Evolutionary conservation across 2,797 vertebrate species (phyloP), one percentile per base, ranked within the genome.

Genomic region (Lateolabrax maculatus): DNA sequence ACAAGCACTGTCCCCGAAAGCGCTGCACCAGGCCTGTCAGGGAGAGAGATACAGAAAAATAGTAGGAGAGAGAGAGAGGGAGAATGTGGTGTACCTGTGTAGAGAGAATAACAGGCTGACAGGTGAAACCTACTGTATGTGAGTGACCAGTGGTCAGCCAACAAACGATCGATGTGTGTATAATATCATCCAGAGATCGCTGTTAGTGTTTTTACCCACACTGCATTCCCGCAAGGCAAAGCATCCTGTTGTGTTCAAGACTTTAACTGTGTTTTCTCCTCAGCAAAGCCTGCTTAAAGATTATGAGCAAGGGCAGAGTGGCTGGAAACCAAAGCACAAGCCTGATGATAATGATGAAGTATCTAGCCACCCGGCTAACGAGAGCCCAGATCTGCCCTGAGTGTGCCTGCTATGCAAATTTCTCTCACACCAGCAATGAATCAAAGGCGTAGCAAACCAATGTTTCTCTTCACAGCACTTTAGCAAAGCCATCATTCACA

Each of bases 401-500:
- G 87, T 93, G 89, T 93, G 91, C 90, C 87, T 90, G 86, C 90
- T 89, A 95, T 94, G 91, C 91, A 93, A 93, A 92, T 94, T 89
- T 79, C 44, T 63, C 83, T 77, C 87, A 75, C 88, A 77, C 75
- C 63, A 77, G 93, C 87, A 85, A 94, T 94, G 91, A 90, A 93
- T 95, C 94, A 94, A 92, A 90, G 71, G 79, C 81, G 41, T 78
- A 74, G 85, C 81, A 89, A 87, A 93, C 74, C 90, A 92, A 90
- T 92, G 92, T 90, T 92, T 93, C 90, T 94, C 75, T 93, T 92
- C 86, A 63, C 91, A 91, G 91, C 90, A 92, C 90, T 93, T 93
- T 93, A 93, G 92, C 90, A 85, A 90, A 89, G 89, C 90, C 87
- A 93, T 93, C 92, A 92, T 86, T 93, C 92, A 93, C 89, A 87